These are phyloP conservation scores for Nemurella pictetii DNA, from an alignment of 2,888 invertebrate genomes.

Conservation along the genomic window DNA sequence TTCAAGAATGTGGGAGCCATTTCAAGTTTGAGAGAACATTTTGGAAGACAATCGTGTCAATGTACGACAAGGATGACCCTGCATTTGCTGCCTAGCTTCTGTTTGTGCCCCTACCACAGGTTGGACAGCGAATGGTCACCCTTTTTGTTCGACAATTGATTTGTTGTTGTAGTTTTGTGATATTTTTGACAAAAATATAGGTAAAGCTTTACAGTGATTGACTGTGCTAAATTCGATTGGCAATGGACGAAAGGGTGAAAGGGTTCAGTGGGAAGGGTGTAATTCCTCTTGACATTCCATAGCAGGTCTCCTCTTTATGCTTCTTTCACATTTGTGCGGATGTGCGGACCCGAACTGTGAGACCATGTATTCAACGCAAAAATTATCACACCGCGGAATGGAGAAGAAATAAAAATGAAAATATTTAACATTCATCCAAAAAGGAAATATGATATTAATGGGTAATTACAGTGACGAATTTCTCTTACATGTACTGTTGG, in stretches of 20 bases:
- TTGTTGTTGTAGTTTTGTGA: conserved; percentile 6
- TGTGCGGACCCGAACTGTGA: too few relatives aligned
- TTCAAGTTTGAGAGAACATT: background rate
- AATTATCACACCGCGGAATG: too few relatives aligned
- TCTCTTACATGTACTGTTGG: too few relatives aligned
- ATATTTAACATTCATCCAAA: background rate
- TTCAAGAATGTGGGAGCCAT: background rate
- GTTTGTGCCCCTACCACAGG: background rate
- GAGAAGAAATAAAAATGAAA: background rate
- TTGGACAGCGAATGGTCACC: background rate
- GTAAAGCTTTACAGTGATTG: background rate
- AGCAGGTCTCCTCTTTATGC: background rate
- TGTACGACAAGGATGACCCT: background rate
- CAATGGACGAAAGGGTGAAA: background rate
- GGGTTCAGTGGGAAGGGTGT: background rate
- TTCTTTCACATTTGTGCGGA: too few relatives aligned
- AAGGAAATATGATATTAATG: too few relatives aligned
- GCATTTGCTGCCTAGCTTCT: too few relatives aligned
- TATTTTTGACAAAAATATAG: conserved; percentile 5
- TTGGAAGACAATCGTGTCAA: too few relatives aligned
- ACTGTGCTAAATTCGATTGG: background rate
- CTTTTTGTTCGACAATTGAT: conserved; percentile 7
- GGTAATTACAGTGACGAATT: too few relatives aligned
- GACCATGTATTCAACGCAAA: too few relatives aligned
- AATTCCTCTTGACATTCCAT: background rate